These are phyloP conservation scores for Cephus pulcher DNA, from an alignment of 2,888 invertebrate species.

Conservation along the genomic window DNA sequence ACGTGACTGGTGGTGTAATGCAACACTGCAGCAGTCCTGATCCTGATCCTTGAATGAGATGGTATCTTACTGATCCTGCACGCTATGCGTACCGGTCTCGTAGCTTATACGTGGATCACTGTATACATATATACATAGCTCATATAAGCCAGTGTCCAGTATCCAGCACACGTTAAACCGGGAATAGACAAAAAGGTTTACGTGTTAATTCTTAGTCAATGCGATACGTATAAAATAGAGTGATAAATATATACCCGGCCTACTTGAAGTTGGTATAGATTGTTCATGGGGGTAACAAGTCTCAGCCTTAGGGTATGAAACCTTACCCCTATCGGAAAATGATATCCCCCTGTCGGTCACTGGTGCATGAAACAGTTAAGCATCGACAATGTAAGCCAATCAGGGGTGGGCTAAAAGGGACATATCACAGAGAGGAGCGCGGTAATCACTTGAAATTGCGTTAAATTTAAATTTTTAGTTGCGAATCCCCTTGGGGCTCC, in stretches of 20 bases:
- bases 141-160: not conserved
- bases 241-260: not conserved
- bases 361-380: slow-evolving; percentile 67
- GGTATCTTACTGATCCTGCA: slow-evolving; percentile 47
- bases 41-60: slow-evolving; percentile 60
- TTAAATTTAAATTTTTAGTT: slow-evolving; percentile 61
- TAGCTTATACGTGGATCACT: not conserved
- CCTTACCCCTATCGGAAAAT: slow-evolving; percentile 64
- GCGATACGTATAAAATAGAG: not conserved
- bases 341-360: slow-evolving; percentile 61
- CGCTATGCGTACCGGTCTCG: slow-evolving; percentile 11
- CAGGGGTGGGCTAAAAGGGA: slow-evolving; percentile 45
- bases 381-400: slow-evolving; percentile 67
- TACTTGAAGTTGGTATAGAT: not conserved
- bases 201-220: not conserved
- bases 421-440: slow-evolving; percentile 38
- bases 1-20: slow-evolving; percentile 58
- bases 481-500: slow-evolving; percentile 25
- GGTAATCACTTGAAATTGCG: slow-evolving; percentile 64
- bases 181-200: not conserved
- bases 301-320: slow-evolving; percentile 51
- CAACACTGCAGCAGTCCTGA: slow-evolving; percentile 55
- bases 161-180: not conserved
- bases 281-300: not conserved
- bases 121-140: not conserved